These are phyloP conservation scores for Xestia xanthographa DNA, from an alignment of 2,888 invertebrate genomes.

Conservation along the genomic window DNA sequence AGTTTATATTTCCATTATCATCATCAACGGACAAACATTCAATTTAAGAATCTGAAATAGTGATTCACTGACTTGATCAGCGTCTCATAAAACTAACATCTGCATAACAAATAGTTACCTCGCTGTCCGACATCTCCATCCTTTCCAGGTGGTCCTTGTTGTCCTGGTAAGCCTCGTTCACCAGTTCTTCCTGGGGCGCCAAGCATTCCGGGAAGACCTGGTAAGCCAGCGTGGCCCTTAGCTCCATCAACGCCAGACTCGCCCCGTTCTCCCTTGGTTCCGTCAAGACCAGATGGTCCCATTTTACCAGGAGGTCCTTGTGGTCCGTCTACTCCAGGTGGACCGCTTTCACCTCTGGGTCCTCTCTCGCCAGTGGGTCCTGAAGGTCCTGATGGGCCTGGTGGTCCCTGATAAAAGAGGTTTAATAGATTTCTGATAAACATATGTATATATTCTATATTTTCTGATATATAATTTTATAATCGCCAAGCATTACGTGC, in stretches of 20 bases:
- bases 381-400: slow-evolving; percentile 92
- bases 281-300: slow-evolving; percentile 94
- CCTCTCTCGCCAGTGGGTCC: slow-evolving; percentile 94
- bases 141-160: slow-evolving; percentile 93
- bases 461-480: too few species aligned
- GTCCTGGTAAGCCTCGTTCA: slow-evolving; percentile 92
- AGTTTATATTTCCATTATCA: neutral
- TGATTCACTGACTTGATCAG: neutral
- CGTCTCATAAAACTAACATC: neutral
- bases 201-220: slow-evolving; percentile 95
- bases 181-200: slow-evolving; percentile 93
- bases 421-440: neutral
- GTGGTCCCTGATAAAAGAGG: slow-evolving; percentile 90
- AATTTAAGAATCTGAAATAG: neutral
- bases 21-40: neutral
- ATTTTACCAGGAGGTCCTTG: slow-evolving; percentile 94
- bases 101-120: slow-evolving; percentile 83
- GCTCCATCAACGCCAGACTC: slow-evolving; percentile 93
- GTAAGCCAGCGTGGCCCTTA: slow-evolving; percentile 96
- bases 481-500: neutral
- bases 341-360: slow-evolving; percentile 93
- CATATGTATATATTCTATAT: neutral
- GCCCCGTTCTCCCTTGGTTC: slow-evolving; percentile 91
- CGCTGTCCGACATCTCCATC: slow-evolving; percentile 94
- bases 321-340: slow-evolving; percentile 94